Base-by-base conservation (phyloP, 2,797 vertebrate species). In the Platalea minor region DNA sequence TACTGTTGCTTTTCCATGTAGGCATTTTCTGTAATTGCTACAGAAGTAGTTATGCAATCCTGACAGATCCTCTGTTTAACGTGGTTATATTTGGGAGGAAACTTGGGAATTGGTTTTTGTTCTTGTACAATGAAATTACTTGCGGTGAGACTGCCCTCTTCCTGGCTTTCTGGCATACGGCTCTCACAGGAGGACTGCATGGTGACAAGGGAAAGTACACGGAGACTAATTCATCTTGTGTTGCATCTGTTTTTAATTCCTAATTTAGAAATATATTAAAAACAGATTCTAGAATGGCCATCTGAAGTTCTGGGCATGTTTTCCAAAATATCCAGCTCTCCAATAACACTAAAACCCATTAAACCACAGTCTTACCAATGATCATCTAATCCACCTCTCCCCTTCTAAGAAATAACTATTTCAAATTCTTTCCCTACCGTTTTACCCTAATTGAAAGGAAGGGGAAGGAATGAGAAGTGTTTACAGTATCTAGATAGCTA, bases 281-380 rank as follows among this genome's bases (percentile, higher is more conserved):
- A 91, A 11, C 39, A 88, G 51, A 82, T 54, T 83, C 48, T 41
- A 89, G 35, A 95, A 78, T 9, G 20, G 67, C 33, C 50, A 87
- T 67, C 23, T 4, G 13, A 88, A 89, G 18, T 65, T 50, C 78
- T 35, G 28, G 46, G 35, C 18, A 87, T 6, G 33, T 67, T 69
- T 91, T 96, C 75, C 54, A 93, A 86, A 93, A 89, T 41, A 95
- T 11, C 51, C 54, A 70, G 28, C 45, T 79, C 80, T 77, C 60
- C 63, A 93, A 0, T 70, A 77, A 74, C 11, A 78, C 20, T 29
- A 86, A 87, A 93, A 51, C 9, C 60, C 39, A 56, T 59, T 70
- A 82, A 94, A 87, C 35, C 51, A 70, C 23, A 82, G 29, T 68
- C 77, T 82, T 31, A 61, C 60, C 67, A 81, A 67, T 46, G 45